Base-by-base conservation (phyloP, 2,888 invertebrate genomes). In the Ecliptopera silaceata region DNA sequence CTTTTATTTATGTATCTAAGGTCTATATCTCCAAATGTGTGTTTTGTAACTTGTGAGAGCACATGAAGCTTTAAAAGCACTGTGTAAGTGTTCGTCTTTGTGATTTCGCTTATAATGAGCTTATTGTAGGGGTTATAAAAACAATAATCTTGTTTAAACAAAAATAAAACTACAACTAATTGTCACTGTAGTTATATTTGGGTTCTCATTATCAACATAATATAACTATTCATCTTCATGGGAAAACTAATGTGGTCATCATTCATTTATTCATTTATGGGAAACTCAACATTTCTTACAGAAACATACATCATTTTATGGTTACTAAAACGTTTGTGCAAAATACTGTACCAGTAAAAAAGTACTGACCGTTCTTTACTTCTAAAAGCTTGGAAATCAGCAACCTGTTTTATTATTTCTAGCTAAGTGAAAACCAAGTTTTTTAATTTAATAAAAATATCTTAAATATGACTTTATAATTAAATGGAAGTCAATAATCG, bases 91-190 rank as follows among this genome's bases (percentile, higher is more conserved):
- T 54, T 59, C 51, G 77, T 74, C 66, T 67, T 63, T 66, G 63
- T 71, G 71, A 64, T 69, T 75, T 71, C 69, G 79, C 80, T 83
- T 82, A 26, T 45, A 70, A 71, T 75, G 49, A 58, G 61, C 55
- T 58, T 61, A 20, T 15, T 36, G 4, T 47, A 47, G 36, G 13
- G 4, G 29, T 46, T 4, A 13, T 36, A 29, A 15, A 5, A 12
- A 15, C 15, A 4, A 26, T 10, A 10, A 15, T 15, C 15, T 43
- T 15, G 26, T 29, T 11, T 11, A n/a, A 1, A 6, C 6, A 26
- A 26, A 5, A 26, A 1, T 4, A 4, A 26, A 34, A 2, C 10
- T 18, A 1, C n/a, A 13, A 20, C 18, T 38, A 29, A 38, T 17
- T 42, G 11, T 10, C 12, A 47, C 29, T 17, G 15, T 4, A 18